Conservation (phyloP, 1,140 invertebrate genomes). For the Drosophila seguyi region DNA sequence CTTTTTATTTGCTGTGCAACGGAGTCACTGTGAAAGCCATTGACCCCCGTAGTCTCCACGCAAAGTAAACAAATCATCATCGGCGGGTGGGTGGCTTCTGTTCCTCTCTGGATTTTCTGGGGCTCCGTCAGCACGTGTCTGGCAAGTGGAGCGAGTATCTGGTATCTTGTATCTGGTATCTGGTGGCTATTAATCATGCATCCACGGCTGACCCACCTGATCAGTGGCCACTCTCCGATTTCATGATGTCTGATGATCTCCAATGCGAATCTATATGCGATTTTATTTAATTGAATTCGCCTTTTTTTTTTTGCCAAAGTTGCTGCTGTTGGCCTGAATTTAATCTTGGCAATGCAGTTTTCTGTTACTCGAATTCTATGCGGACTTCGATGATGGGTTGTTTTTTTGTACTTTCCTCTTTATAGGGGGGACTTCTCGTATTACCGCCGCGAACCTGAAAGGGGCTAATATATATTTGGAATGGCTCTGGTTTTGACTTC, state of each 20-base stretch:
- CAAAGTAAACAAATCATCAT: conserved; percentile 35
- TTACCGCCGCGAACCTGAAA: conserved; percentile 35
- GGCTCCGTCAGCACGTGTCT: conserved; percentile 31
- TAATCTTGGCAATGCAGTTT: conserved; percentile 59
- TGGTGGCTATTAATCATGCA: conserved; percentile 32
- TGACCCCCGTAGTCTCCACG: conserved; percentile 21
- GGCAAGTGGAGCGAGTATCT: conserved; percentile 16
- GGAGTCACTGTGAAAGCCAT: conserved; percentile 12
- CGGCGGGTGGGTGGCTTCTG: background rate
- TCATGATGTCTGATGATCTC: conserved; percentile 19
- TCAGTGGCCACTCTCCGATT: conserved; percentile 13
- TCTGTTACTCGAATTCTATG: conserved; percentile 39
- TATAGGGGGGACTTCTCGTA: conserved; percentile 24
- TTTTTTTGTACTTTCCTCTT: background rate
- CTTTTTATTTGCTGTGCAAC: background rate
- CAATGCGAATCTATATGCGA: conserved; percentile 12
- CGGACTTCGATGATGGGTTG: conserved; percentile 41
- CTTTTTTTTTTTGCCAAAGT: background rate
- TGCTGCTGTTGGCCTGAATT: conserved; percentile 45
- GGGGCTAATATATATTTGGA: conserved; percentile 36
- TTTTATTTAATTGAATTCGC: background rate
- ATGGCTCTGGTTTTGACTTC: conserved; percentile 30
- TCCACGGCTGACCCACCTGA: conserved; percentile 34
- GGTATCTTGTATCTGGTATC: conserved; percentile 1
- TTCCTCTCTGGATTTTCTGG: conserved; percentile 3